Evolutionary conservation across 35 echinoderm and acorn worm genomes (phyloP).

Genomic region (Ophiothrix spiculata): DNA sequence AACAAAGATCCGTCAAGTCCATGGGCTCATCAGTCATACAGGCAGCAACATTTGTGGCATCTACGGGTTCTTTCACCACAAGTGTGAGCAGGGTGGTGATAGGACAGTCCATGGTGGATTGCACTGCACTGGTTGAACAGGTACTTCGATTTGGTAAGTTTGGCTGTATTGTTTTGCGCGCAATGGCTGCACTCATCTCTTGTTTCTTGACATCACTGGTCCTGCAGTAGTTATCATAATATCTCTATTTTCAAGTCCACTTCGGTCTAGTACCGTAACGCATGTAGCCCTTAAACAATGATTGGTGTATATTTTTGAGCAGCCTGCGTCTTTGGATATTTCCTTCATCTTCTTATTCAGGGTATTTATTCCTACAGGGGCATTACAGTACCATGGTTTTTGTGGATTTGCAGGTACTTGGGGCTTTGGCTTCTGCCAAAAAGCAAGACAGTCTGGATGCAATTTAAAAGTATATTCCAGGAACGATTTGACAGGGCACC

Average conservation of each 20-base stretch:
- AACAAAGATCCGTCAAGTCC: not conserved
- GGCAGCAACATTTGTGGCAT: not conserved
- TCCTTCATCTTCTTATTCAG: constrained; percentile 13
- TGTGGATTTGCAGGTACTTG: not conserved
- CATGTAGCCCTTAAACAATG: constrained; percentile 22
- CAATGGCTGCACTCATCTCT: too few relatives aligned
- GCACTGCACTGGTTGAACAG: not conserved
- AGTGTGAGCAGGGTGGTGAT: not conserved
- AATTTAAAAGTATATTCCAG: constrained; percentile 27
- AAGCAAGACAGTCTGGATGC: constrained; percentile 33
- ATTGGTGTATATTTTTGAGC: constrained; percentile 26
- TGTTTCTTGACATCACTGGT: not conserved
- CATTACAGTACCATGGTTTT: not conserved
- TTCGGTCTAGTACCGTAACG: not conserved
- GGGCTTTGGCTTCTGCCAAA: constrained; percentile 40
- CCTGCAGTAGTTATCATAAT: constrained; percentile 29
- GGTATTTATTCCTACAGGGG: not conserved
- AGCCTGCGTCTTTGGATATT: constrained; percentile 10
- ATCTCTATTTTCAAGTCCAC: constrained; percentile 32
- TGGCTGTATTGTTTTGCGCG: constrained; percentile 40
- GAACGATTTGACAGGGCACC: constrained; percentile 38
- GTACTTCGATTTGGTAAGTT: not conserved
- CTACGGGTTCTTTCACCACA: not conserved
- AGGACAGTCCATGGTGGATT: not conserved
- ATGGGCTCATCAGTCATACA: not conserved